These are phyloP conservation scores for Polypterus senegalus DNA, from an alignment of 2,113 vertebrate genomes.

Conservation along the genomic window DNA sequence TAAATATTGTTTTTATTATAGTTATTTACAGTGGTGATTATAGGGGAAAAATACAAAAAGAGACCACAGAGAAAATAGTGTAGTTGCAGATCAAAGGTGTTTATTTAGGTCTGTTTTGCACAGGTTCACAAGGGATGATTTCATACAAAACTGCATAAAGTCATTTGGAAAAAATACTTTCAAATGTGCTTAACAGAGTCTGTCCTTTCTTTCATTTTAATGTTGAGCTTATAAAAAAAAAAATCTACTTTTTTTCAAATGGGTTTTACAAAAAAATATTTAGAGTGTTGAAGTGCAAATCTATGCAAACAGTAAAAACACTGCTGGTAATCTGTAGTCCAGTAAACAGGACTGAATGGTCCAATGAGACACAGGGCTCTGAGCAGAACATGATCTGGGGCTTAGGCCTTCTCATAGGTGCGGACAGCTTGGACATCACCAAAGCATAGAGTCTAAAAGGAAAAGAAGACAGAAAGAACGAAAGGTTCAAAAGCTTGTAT, in stretches of 20 bases:
- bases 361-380: slow-evolving; percentile 5
- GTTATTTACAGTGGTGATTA: too few species aligned
- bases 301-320: slow-evolving; percentile 33
- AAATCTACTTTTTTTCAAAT: slow-evolving; percentile 26
- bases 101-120: slow-evolving; percentile 34
- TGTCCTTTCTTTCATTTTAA: slow-evolving; percentile 24
- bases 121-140: slow-evolving; percentile 29
- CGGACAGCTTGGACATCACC: slow-evolving; percentile 73
- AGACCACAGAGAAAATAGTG: not conserved
- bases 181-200: not conserved
- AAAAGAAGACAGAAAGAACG: slow-evolving; percentile 17
- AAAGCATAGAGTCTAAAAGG: slow-evolving; percentile 72
- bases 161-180: not conserved
- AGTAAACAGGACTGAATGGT: slow-evolving; percentile 18
- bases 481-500: too few species aligned
- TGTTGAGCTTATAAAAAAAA: slow-evolving; percentile 32
- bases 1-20: too few species aligned
- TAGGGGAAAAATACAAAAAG: not conserved
- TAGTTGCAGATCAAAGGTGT: slow-evolving; percentile 2
- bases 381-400: not conserved
- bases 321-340: slow-evolving; percentile 21
- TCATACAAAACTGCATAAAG: slow-evolving; percentile 1
- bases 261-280: slow-evolving; percentile 21
- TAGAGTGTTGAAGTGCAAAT: slow-evolving; percentile 36
- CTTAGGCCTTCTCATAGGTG: slow-evolving; percentile 81